These are phyloP conservation scores for Microvelia longipes DNA, from an alignment of 1,140 invertebrate genomes.

Conservation along the genomic window DNA sequence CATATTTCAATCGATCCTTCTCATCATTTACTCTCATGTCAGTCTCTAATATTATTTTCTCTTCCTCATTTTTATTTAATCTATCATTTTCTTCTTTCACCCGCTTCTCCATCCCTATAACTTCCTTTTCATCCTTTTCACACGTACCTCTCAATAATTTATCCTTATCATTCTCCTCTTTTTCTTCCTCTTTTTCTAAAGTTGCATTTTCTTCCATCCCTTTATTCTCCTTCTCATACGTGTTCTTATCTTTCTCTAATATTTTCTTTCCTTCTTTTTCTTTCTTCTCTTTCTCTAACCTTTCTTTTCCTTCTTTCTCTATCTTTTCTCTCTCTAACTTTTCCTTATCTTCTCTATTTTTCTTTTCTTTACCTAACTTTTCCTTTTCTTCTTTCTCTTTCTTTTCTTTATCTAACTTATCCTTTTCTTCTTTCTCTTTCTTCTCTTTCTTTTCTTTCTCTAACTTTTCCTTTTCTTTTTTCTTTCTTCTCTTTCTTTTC, in stretches of 20 bases:
- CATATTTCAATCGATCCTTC: constrained; percentile 11
- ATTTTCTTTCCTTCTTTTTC: constrained; percentile 20
- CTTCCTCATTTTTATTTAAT: too few species aligned
- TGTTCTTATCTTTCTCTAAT: constrained; percentile 19
- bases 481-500: constrained; percentile 6
- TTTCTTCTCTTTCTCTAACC: constrained; percentile 6
- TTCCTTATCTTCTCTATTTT: constrained; percentile 14
- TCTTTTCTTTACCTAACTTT: constrained; percentile 6
- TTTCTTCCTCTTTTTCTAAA: constrained; percentile 10
- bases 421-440: background rate
- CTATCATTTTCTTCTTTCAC: constrained; percentile 13
- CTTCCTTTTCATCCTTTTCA: constrained; percentile 9
- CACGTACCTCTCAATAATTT: constrained; percentile 14
- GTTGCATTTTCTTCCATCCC: constrained; percentile 17
- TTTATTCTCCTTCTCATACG: constrained; percentile 14
- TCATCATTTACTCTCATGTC: constrained; percentile 9
- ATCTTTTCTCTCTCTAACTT: constrained; percentile 15
- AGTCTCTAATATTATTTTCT: constrained; percentile 10
- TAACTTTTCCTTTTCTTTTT: constrained; percentile 10
- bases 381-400: constrained; percentile 7
- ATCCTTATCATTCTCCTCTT: constrained; percentile 12
- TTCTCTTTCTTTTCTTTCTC: constrained; percentile 3
- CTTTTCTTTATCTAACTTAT: constrained; percentile 12
- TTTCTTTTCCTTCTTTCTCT: constrained; percentile 13
- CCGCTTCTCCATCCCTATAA: background rate